Percentiles rank a stretch among this genome's conserved stretches.
Conservation (phyloP, 2,797 vertebrate genomes). For the Ctenosaura bakeri region DNA sequence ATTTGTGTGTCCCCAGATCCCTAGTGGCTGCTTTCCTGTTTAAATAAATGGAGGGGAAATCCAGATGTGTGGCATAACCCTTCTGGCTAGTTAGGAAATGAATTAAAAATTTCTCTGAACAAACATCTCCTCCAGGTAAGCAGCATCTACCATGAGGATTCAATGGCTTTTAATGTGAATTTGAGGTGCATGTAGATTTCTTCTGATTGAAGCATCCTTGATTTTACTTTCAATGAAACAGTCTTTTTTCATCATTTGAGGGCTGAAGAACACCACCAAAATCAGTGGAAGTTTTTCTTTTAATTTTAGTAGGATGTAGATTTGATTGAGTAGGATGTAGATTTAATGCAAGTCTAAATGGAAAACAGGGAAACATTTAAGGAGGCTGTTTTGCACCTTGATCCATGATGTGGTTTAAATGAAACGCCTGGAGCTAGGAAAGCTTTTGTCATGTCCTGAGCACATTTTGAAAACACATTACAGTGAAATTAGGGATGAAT, state of each 20-base stretch:
- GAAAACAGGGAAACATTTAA: neutral
- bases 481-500: too few relatives aligned
- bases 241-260: neutral
- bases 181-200: neutral
- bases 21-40: neutral
- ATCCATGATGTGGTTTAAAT: neutral
- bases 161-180: neutral
- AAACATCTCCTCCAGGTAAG: constrained; percentile 11
- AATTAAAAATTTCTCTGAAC: constrained; percentile 12
- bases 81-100: constrained; percentile 11
- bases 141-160: neutral
- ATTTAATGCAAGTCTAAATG: neutral
- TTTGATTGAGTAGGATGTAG: neutral
- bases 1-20: neutral
- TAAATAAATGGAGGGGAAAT: constrained; percentile 23
- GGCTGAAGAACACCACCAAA: neutral
- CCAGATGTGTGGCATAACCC: constrained; percentile 17
- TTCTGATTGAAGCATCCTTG: neutral
- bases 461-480: neutral
- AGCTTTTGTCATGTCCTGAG: neutral
- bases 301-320: neutral
- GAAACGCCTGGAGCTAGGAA: neutral
- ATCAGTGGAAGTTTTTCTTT: neutral
- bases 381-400: neutral
- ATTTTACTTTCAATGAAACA: neutral